Evolutionary conservation across 2,113 vertebrate species (phyloP).

Genomic region (Calidris pygmaea): DNA sequence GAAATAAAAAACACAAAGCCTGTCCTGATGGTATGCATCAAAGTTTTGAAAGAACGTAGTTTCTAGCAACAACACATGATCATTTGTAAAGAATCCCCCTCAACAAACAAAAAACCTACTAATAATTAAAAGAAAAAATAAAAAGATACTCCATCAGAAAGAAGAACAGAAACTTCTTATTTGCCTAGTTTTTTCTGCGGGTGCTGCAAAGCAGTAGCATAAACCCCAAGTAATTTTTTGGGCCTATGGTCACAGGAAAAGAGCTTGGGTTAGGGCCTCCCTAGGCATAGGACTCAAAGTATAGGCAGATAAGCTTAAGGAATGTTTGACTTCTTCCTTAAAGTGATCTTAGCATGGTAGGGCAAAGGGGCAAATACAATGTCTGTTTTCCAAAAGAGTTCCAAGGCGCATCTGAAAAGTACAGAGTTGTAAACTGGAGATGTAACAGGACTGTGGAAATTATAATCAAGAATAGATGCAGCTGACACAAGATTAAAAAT

Average conservation of each 20-base stretch:
- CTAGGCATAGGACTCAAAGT: not conserved
- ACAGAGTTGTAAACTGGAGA: not conserved
- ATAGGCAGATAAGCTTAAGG: not conserved
- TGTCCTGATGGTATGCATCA: not conserved
- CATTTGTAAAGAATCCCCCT: not conserved
- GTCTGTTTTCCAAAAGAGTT: not conserved
- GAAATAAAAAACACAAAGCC: not conserved
- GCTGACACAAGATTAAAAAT: not conserved
- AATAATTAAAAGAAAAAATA: not conserved
- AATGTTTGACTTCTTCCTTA: not conserved
- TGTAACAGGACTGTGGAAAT: not conserved
- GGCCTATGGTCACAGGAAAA: not conserved
- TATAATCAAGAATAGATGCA: not conserved
- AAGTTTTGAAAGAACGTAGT: not conserved
- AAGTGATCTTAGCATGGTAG: not conserved
- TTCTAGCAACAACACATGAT: not conserved
- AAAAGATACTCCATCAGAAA: not conserved
- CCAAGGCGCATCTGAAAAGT: not conserved
- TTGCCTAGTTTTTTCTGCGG: not conserved
- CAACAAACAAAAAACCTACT: not conserved
- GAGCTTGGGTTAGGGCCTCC: not conserved
- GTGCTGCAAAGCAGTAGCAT: not conserved
- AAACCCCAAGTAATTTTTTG: not conserved
- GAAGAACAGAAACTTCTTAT: not conserved
- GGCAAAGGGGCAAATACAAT: not conserved